Percentiles rank a stretch among this genome's conserved stretches.
phyloP scores from a whole-genome alignment of 1,140 invertebrate species.

The Drosophila nigromelanica region DNA sequence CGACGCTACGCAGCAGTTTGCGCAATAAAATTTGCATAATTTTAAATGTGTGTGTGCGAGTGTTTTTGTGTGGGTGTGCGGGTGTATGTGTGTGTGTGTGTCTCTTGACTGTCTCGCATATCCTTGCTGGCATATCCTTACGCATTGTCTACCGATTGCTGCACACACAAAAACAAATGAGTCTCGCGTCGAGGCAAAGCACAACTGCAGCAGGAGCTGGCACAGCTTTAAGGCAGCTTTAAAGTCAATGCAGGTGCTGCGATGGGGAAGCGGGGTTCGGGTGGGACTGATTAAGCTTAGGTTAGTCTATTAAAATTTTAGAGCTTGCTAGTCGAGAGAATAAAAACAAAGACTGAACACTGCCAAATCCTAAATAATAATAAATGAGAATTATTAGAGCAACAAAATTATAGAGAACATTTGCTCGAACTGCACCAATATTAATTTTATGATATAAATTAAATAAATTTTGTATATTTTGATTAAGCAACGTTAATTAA shows the following conservation, averaged over 20 bases:
- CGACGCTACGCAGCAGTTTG: constrained; percentile 76
- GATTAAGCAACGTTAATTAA: no score
- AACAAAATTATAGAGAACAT: neutral
- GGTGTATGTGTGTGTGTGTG: constrained; percentile 43
- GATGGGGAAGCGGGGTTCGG: neutral
- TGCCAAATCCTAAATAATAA: constrained; percentile 49
- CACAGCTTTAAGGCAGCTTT: constrained; percentile 55
- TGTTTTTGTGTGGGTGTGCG: no score
- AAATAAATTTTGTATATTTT: no score
- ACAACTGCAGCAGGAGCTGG: constrained; percentile 33
- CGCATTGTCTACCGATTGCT: constrained; percentile 78
- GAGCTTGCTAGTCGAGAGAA: constrained; percentile 55
- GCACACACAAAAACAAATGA: constrained; percentile 63
- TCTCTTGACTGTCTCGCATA: constrained; percentile 78
- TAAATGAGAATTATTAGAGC: constrained; percentile 28
- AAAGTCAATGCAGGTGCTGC: constrained; percentile 17
- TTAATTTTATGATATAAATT: no score
- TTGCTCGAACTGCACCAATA: neutral
- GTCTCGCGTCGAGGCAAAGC: constrained; percentile 42
- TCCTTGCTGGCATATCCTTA: constrained; percentile 71
- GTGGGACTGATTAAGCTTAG: neutral
- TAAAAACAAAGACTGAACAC: constrained; percentile 12
- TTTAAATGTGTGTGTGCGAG: constrained; percentile 70
- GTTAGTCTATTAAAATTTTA: constrained; percentile 18
- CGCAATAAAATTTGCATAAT: constrained; percentile 84